Evolutionary conservation across 35 echinoderm and acorn worm genomes (phyloP).

Genomic region (Lytechinus pictus): DNA sequence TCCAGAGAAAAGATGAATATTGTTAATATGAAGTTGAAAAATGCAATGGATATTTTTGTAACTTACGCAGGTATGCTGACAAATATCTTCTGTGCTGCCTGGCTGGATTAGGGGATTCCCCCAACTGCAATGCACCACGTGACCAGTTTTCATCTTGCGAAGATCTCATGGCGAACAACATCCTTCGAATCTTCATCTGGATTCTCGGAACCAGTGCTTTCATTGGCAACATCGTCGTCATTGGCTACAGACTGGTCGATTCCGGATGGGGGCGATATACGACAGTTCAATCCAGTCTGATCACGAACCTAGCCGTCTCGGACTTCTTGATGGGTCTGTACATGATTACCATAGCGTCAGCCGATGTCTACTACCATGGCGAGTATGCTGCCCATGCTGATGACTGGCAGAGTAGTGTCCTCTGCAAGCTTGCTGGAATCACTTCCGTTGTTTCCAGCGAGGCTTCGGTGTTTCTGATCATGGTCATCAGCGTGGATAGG

Average conservation of each 20-base stretch:
- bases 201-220: conserved; percentile 64
- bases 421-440: conserved; percentile 72
- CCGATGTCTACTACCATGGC: conserved; percentile 71
- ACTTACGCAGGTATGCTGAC: conserved; percentile 45
- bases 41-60: conserved; percentile 20
- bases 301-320: conserved; percentile 74
- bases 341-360: conserved; percentile 84
- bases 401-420: conserved; percentile 66
- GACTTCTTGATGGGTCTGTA: conserved; percentile 92
- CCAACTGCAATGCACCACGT: not conserved
- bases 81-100: conserved; percentile 64
- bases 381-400: conserved; percentile 61
- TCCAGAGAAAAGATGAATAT: not conserved
- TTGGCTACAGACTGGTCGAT: not conserved
- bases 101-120: not conserved
- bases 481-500: conserved; percentile 78
- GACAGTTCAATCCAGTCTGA: conserved; percentile 72
- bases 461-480: conserved; percentile 81
- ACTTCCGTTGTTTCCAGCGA: conserved; percentile 85
- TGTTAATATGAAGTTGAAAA: not conserved
- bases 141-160: conserved; percentile 75
- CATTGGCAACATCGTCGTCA: conserved; percentile 54
- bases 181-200: conserved; percentile 59
- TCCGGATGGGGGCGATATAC: too few species aligned
- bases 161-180: conserved; percentile 49